These are phyloP conservation scores for Argyrosomus regius DNA, from an alignment of 2,797 vertebrate genomes.

Conservation along the genomic window DNA sequence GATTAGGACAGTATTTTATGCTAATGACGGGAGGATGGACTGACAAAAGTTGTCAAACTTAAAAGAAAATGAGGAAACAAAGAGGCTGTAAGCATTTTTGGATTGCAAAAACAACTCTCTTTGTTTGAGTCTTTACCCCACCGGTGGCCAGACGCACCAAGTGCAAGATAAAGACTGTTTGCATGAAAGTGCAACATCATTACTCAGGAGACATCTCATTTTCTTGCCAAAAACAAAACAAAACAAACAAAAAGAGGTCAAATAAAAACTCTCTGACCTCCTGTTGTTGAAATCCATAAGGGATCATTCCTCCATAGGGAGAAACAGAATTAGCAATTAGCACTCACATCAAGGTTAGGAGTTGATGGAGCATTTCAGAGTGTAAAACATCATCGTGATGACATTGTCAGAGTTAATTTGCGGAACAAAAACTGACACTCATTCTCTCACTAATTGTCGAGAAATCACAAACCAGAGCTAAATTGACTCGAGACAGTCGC, in stretches of 20 bases:
- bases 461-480: slow-evolving; percentile 10
- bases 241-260: not conserved
- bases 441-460: slow-evolving; percentile 9
- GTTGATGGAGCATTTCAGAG: slow-evolving; percentile 17
- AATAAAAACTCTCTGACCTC: not conserved
- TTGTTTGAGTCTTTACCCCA: not conserved
- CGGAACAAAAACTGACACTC: not conserved
- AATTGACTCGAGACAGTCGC: not conserved
- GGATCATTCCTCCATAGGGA: slow-evolving; percentile 15
- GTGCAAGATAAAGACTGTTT: not conserved
- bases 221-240: not conserved
- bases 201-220: not conserved
- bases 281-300: not conserved
- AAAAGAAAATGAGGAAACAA: not conserved
- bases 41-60: not conserved
- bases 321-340: slow-evolving; percentile 40
- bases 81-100: not conserved
- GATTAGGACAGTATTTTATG: not conserved
- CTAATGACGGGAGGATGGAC: not conserved
- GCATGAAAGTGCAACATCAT: not conserved
- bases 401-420: slow-evolving; percentile 44
- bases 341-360: slow-evolving; percentile 28
- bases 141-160: not conserved
- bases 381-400: slow-evolving; percentile 26
- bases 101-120: not conserved